These are phyloP conservation scores for Athene cunicularia DNA, from an alignment of 2,113 vertebrate species.

Conservation along the genomic window DNA sequence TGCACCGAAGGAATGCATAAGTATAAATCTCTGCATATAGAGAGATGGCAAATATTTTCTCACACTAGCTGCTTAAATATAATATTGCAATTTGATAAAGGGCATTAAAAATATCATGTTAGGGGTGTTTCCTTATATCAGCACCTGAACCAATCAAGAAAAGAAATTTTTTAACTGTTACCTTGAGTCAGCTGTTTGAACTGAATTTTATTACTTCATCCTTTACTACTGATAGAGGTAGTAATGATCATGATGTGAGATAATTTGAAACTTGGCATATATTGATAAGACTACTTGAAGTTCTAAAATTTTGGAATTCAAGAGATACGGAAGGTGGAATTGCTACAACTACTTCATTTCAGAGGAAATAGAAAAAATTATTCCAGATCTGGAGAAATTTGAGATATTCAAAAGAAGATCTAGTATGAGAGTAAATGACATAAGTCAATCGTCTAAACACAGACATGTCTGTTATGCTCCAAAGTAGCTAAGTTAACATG, in stretches of 20 bases:
- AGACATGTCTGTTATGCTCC: background rate
- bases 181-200: background rate
- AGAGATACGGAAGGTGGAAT: background rate
- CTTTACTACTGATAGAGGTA: background rate
- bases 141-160: background rate
- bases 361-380: background rate
- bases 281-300: background rate
- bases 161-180: background rate
- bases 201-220: background rate
- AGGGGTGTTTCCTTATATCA: background rate
- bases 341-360: background rate
- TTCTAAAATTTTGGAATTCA: background rate
- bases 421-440: background rate
- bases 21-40: background rate
- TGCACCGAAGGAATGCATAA: background rate
- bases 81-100: background rate
- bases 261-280: background rate
- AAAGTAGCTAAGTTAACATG: background rate
- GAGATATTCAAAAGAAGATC: background rate
- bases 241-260: background rate
- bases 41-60: constrained; percentile 12
- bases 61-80: background rate
- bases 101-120: background rate
- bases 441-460: background rate
- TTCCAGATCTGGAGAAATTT: background rate